These are phyloP conservation scores for Megaleporinus macrocephalus DNA, from an alignment of 2,113 vertebrate genomes.

Conservation along the genomic window DNA sequence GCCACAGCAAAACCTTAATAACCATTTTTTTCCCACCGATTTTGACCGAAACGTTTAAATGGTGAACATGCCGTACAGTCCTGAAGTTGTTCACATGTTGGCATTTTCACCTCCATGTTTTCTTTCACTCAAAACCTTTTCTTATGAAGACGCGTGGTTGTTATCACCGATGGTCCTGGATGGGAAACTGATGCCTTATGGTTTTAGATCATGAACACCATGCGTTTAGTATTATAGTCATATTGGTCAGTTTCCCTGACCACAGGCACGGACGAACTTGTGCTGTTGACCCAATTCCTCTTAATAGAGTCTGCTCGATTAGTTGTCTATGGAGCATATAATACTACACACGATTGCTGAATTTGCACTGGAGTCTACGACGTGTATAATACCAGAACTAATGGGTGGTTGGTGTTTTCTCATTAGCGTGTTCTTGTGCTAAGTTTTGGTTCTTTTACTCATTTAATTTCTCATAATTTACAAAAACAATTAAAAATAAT, in stretches of 20 bases:
- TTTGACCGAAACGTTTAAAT: too few species aligned
- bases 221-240: neutral
- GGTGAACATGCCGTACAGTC: neutral
- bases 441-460: conserved; percentile 1
- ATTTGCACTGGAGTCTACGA: neutral
- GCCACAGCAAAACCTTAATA: too few species aligned
- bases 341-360: neutral
- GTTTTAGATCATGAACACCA: neutral
- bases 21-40: too few species aligned
- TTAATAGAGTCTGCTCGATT: too few species aligned
- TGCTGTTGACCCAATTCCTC: neutral
- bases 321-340: neutral
- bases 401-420: neutral
- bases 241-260: neutral
- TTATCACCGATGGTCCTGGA: neutral
- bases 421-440: conserved; percentile 17
- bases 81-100: neutral
- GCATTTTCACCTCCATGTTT: neutral
- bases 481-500: neutral
- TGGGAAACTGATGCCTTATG: neutral
- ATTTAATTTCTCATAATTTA: conserved; percentile 9
- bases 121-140: neutral
- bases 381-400: too few species aligned
- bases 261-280: neutral
- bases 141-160: too few species aligned